Conservation (phyloP, 2,113 vertebrate species). For the Oncorhynchus masou region DNA sequence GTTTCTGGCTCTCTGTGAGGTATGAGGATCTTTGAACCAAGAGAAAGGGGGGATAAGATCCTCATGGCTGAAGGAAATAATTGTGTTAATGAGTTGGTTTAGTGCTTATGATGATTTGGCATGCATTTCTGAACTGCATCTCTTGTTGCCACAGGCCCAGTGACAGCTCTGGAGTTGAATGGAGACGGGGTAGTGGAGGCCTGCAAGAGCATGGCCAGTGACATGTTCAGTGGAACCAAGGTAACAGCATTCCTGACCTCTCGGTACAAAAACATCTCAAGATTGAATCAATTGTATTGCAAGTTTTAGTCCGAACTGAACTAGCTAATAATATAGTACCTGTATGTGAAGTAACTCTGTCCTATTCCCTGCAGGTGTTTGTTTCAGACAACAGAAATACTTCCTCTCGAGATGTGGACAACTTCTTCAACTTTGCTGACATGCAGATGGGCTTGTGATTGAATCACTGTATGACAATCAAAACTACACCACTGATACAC, state of each 20-base stretch:
- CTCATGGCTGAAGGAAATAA: too few relatives aligned
- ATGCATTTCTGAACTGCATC: too few relatives aligned
- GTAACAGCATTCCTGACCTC: conserved; percentile 60
- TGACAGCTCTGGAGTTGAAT: conserved; percentile 90
- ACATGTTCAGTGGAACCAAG: conserved; percentile 86
- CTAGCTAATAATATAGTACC: too few relatives aligned
- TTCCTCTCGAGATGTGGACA: conserved; percentile 87
- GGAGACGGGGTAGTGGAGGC: conserved; percentile 87
- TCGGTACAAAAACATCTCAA: neutral
- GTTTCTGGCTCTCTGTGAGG: too few relatives aligned
- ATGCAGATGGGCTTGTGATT: conserved; percentile 92
- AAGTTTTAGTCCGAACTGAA: too few relatives aligned
- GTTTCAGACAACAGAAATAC: conserved; percentile 89
- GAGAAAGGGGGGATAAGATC: too few relatives aligned
- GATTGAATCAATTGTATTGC: neutral
- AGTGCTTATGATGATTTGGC: too few relatives aligned
- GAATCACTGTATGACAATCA: conserved; percentile 38
- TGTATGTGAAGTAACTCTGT: neutral
- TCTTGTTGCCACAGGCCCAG: conserved; percentile 75
- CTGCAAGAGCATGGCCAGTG: conserved; percentile 76
- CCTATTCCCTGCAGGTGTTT: conserved; percentile 77
- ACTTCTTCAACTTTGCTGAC: conserved; percentile 97
- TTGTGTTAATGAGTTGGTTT: too few relatives aligned
- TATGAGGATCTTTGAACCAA: too few relatives aligned
- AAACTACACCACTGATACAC: neutral